Evolutionary conservation across 2,888 invertebrate genomes (phyloP).

Genomic region (Caenorhabditis sp.): DNA sequence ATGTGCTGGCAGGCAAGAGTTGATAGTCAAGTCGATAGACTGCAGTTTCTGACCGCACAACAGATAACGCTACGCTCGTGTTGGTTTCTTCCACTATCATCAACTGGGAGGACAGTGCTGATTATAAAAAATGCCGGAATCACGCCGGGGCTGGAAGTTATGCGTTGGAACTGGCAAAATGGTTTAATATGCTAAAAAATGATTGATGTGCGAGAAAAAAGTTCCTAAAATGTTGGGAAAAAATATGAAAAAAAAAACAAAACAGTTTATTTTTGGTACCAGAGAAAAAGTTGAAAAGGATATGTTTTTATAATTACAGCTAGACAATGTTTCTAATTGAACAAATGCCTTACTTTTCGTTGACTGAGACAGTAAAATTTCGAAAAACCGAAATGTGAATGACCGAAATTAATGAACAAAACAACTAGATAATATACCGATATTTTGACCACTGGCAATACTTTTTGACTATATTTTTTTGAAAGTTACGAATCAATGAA

Average conservation of each 20-base stretch:
- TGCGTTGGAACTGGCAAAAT: not conserved
- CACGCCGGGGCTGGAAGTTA: slow-evolving; percentile 20
- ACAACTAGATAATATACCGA: too few relatives aligned
- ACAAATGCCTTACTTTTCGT: too few relatives aligned
- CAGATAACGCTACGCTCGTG: slow-evolving; percentile 57
- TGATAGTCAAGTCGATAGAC: slow-evolving; percentile 59
- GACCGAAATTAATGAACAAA: too few relatives aligned
- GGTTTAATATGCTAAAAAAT: not conserved
- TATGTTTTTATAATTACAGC: too few relatives aligned
- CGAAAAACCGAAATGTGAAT: too few relatives aligned
- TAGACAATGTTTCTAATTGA: too few relatives aligned
- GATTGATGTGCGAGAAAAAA: too few relatives aligned
- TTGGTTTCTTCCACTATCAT: slow-evolving; percentile 47
- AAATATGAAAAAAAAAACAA: not conserved
- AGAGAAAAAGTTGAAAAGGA: too few relatives aligned
- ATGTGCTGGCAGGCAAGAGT: slow-evolving; percentile 43
- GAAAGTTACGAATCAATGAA: not conserved
- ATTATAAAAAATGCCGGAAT: slow-evolving; percentile 49
- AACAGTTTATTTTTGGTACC: not conserved
- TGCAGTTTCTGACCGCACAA: slow-evolving; percentile 58
- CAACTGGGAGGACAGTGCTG: slow-evolving; percentile 40
- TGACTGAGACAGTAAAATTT: too few relatives aligned
- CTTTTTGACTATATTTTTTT: too few relatives aligned
- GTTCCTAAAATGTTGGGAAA: not conserved
- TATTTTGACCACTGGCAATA: too few relatives aligned